A percentile compares a stretch with the other conserved stretches of the same genome.
Evolutionary conservation across 2,797 vertebrate species (phyloP).

Genomic region (Pteropus rufus): DNA sequence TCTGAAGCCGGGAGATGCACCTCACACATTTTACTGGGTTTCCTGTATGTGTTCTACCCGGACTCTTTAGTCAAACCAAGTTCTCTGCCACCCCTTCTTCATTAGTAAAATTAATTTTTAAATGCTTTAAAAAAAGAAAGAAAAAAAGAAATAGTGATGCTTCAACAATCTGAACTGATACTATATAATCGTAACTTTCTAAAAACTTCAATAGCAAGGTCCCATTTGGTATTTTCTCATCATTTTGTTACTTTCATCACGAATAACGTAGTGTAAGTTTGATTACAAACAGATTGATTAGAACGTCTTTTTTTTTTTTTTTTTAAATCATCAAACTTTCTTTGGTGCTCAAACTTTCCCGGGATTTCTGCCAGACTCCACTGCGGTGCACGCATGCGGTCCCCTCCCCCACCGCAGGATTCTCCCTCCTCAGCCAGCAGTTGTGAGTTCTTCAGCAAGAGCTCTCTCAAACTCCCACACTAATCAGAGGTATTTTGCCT

Average conservation of each 20-base stretch:
- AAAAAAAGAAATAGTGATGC: not conserved
- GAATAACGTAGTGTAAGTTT: not conserved
- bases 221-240: not conserved
- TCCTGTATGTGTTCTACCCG: not conserved
- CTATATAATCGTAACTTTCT: not conserved
- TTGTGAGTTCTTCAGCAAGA: not conserved
- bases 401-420: not conserved
- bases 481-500: conserved; percentile 18
- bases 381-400: rapidly evolving
- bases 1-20: not conserved
- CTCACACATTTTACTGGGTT: not conserved
- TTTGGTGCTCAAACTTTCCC: not conserved
- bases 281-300: conserved; percentile 1
- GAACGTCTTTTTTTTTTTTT: not conserved
- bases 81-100: not conserved
- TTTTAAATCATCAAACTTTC: not conserved
- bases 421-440: not conserved
- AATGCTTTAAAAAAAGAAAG: not conserved
- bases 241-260: not conserved
- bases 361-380: not conserved
- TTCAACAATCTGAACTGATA: not conserved
- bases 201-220: not conserved
- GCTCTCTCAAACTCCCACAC: not conserved
- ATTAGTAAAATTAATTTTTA: not conserved
- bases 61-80: not conserved